Evolutionary conservation across 1,140 invertebrate genomes (phyloP), one percentile per base, ranked within the genome.

Genomic region (Babylonia areolata): DNA sequence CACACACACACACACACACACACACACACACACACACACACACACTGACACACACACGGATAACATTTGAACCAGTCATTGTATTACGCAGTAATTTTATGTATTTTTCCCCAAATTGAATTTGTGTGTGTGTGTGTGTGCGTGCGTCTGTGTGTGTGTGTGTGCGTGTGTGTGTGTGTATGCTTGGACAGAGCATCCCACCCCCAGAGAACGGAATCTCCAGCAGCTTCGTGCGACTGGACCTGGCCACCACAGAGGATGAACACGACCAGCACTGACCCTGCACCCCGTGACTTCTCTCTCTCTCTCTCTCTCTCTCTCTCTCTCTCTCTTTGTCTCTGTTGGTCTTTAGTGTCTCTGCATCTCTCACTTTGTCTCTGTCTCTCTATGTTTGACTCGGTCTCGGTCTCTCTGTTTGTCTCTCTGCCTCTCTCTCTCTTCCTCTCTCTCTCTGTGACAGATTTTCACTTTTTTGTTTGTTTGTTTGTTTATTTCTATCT

Each of bases 211-310:
- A 84, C 39, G 82, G 82, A 2, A 17, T 71, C 23, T 84, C 82
- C 37, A 73, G 82, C 37, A 75, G 82, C 69, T 84, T 42, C 33
- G 82, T 84, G 3, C 82, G 82, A 11, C 82, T 84, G 2, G 69
- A 84, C 39, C 82, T 84, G 37, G 33, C 40, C 23, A 73, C 82
- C 11, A 46, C 82, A 15, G 82, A 84, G 23, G 82, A 84, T 11
- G 82, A 73, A 15, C 82, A 58, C 17, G 58, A 84, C 5, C 37
- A 20, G 3, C 82, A 84, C 23, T 75, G 39, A 46, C 39, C 39
- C 23, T 1, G 0, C 35, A n/a, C 20, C 12, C 15, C 73, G 6
- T 28, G 15, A 11, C 51, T 6, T 31, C 28, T 64, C 3, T 15
- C 58, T 64, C 35, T 33, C 46, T 64, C 35, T 51, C 58, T 64